Conservation (phyloP, 2,797 vertebrate genomes). For the Petrocephalus schoutedeni region DNA sequence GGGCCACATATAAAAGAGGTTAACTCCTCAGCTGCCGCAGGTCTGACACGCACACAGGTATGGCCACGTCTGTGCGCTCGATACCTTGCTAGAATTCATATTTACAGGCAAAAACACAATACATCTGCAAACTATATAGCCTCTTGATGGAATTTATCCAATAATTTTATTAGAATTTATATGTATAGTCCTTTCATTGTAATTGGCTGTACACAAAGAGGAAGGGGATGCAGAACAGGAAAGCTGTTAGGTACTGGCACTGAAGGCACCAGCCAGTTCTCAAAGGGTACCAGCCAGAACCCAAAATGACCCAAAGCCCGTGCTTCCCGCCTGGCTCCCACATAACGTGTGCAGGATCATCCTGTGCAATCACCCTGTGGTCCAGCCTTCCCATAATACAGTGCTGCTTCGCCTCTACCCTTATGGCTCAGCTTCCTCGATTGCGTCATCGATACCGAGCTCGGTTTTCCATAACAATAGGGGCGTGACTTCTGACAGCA, state of each 20-base stretch:
- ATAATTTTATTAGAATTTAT: not conserved
- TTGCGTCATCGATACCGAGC: not conserved
- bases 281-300: not conserved
- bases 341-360: not conserved
- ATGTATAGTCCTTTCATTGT: not conserved
- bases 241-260: not conserved
- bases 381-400: not conserved
- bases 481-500: not conserved
- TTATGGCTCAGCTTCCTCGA: not conserved
- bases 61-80: not conserved
- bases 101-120: not conserved
- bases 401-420: not conserved
- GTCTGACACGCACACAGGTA: conserved; percentile 31
- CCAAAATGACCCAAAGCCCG: not conserved
- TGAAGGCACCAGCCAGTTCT: not conserved
- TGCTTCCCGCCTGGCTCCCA: not conserved
- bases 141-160: not conserved
- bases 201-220: not conserved
- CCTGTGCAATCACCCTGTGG: not conserved
- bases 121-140: no score
- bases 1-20: conserved; percentile 41
- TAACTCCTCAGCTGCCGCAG: conserved; percentile 42
- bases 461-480: not conserved
- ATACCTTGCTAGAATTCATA: not conserved
- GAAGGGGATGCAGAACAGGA: not conserved